Evolutionary conservation across 30 jellyfish, hydroid and myxozoan genomes (phyloP).

Genomic region (Cassiopea xamachana): DNA sequence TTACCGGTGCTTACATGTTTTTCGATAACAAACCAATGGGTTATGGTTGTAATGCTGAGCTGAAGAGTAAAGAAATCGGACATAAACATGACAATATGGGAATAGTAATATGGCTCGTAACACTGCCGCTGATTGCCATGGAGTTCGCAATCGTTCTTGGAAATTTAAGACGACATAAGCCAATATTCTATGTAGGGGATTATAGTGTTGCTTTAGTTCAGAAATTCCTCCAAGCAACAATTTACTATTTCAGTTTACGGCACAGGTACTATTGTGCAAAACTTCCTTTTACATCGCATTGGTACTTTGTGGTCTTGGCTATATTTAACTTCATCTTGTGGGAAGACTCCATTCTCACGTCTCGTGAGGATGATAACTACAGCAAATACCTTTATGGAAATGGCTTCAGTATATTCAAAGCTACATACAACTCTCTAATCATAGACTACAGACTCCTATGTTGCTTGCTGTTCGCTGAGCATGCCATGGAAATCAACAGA

Average conservation of each 20-base stretch:
- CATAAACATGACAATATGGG: conserved; percentile 52
- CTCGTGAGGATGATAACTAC: conserved; percentile 21
- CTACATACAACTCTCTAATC: conserved; percentile 56
- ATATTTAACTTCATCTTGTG: conserved; percentile 42
- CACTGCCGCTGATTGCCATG: conserved; percentile 50
- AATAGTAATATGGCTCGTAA: conserved; percentile 49
- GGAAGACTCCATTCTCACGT: conserved; percentile 51
- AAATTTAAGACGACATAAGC: conserved; percentile 4
- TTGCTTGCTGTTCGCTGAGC: conserved; percentile 43
- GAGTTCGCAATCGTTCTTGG: conserved; percentile 48
- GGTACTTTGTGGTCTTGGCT: conserved; percentile 48
- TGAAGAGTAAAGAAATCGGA: conserved; percentile 12
- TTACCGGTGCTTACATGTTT: conserved; percentile 20
- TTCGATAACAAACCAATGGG: conserved; percentile 5
- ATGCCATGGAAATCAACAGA: conserved; percentile 52
- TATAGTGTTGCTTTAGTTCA: conserved; percentile 23
- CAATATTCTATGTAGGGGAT: conserved; percentile 4
- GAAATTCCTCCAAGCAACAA: conserved; percentile 52
- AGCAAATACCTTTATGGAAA: conserved; percentile 27
- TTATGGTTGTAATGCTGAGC: not conserved
- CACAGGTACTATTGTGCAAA: conserved; percentile 16
- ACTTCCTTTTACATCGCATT: conserved; percentile 23
- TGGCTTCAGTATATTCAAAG: conserved; percentile 49
- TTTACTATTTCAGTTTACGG: conserved; percentile 52
- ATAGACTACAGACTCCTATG: conserved; percentile 59